Percentiles rank a stretch among this genome's conserved stretches.
These are phyloP conservation scores for Acanthurus lineatus DNA, from an alignment of 2,797 vertebrate species.

Conservation along the genomic window DNA sequence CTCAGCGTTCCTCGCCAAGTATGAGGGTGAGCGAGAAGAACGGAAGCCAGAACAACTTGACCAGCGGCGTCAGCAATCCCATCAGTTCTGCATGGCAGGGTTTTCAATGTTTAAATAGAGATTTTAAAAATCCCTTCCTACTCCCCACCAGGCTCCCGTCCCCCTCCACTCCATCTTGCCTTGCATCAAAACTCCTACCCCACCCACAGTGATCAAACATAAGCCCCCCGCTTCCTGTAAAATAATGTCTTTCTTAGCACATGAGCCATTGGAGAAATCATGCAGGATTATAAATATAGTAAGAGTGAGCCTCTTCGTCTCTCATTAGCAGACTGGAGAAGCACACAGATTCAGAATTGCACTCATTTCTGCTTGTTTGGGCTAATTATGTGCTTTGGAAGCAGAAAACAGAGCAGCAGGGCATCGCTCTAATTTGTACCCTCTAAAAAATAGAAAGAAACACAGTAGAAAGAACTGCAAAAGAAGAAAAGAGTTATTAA, in stretches of 20 bases:
- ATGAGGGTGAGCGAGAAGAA: constrained; percentile 72
- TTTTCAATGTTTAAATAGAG: constrained; percentile 52
- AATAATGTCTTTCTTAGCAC: constrained; percentile 77
- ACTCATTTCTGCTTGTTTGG: constrained; percentile 82
- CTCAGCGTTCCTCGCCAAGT: constrained; percentile 67
- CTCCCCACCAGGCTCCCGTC: constrained; percentile 36
- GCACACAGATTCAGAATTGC: constrained; percentile 74
- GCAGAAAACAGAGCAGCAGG: constrained; percentile 81
- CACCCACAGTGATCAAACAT: constrained; percentile 71
- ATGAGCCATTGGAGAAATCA: constrained; percentile 78
- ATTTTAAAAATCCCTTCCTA: constrained; percentile 60
- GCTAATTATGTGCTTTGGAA: constrained; percentile 84
- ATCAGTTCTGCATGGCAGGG: constrained; percentile 57
- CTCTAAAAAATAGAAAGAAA: constrained; percentile 54
- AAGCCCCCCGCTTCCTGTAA: constrained; percentile 63
- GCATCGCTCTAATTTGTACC: constrained; percentile 81
- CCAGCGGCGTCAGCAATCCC: constrained; percentile 44
- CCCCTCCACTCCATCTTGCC: constrained; percentile 35
- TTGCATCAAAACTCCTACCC: constrained; percentile 52
- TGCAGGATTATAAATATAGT: constrained; percentile 82
- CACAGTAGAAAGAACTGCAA: constrained; percentile 48
- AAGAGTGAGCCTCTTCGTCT: constrained; percentile 71
- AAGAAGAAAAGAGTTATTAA: constrained; percentile 57
- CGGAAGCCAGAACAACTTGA: constrained; percentile 50
- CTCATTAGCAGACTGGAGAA: constrained; percentile 78